Evolutionary conservation across 2,113 vertebrate species (phyloP), one percentile per base, ranked within the genome.

Genomic region (Laterallus jamaicensis): DNA sequence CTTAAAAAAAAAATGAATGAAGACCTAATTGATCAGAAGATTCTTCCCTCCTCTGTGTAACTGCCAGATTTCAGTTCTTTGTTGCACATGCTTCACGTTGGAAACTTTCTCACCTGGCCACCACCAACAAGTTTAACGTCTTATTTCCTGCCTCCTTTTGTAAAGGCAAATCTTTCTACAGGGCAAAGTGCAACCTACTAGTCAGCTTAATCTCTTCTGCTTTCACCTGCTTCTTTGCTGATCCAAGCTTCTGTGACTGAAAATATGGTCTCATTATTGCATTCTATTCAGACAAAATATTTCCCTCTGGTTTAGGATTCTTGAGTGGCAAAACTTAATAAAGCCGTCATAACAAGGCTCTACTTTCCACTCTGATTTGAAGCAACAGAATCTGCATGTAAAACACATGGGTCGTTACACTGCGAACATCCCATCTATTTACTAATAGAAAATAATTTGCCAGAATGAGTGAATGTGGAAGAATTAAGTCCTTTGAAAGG

Each of bases 381-480:
- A 49, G 31, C 39, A 67, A 16, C 62, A 89, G 40, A 83, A 40
- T 64, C 44, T 77, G 21, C 24, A 7, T 26, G 58, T 68, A 86
- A 76, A 90, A 26, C 19, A 77, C 42, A 44, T 68, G 12, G 18
- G 28, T 88, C 15, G 0, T 95, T 96, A 66, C 42, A 5, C 40
- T 80, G 49, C 59, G 31, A 88, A 84, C 5, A 32, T 75, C 75
- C 29, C 28, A 86, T 32, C 69, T 87, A 28, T 97, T 82, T 59
- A 29, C 66, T 55, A 67, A 85, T 42, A 71, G 60, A 92, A 97
- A 98, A 96, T 87, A 94, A 76, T 92, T 95, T 78, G 18, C 39
- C 77, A 74, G 68, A 92, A 90, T 68, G 26, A 0, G 4, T 35
- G 25, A 87, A 44, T 54, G 19, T 88, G 73, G 22, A 64, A 67